Evolutionary conservation across 2,888 invertebrate genomes (phyloP), one percentile per base, ranked within the genome.

Genomic region (Eristalis arbustorum): DNA sequence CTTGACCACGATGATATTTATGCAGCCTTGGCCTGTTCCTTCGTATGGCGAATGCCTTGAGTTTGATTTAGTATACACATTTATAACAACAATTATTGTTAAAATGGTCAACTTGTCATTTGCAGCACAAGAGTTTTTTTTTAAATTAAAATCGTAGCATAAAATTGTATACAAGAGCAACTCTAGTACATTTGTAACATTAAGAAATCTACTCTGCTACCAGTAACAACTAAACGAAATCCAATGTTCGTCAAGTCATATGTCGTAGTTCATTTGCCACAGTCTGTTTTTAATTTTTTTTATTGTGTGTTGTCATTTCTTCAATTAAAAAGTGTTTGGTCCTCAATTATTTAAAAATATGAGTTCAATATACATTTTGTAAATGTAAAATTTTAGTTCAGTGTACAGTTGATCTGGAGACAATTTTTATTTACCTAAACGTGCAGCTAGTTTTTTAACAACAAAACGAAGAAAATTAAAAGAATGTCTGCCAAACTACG

Each of bases 231-330:
- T 2, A n/a, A 74, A 71, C 87, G 87, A 78, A 79, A 62, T n/a
- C 14, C 1, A 59, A 23, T 28, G 37, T 87, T 83, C 87, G 87
- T 87, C 57, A 18, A 87, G 59, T 40, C 64, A 87, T 71, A 87
- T 69, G 87, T 87, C 84, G 84, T 76, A 78, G 78, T 78, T 74
- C 68, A 78, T 78, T 87, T 83, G 87, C 82, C 82, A 83, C 87
- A 83, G 78, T 61, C 75, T 87, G 78, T 87, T 87, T 87, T 87
- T 78, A 40, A 71, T 78, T 78, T 78, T 85, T 83, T 84, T 66
- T 73, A 61, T 73, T 75, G 83, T 87, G 87, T 87, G 87, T 87
- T 87, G 87, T 87, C 87, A 83, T 87, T 87, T 87, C 77, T 83
- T 87, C 83, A 79, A 83, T 87, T 87, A 74, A 83, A 81, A 87